These are phyloP conservation scores for Podarcis cretensis DNA, from an alignment of 2,113 vertebrate genomes.

Conservation along the genomic window DNA sequence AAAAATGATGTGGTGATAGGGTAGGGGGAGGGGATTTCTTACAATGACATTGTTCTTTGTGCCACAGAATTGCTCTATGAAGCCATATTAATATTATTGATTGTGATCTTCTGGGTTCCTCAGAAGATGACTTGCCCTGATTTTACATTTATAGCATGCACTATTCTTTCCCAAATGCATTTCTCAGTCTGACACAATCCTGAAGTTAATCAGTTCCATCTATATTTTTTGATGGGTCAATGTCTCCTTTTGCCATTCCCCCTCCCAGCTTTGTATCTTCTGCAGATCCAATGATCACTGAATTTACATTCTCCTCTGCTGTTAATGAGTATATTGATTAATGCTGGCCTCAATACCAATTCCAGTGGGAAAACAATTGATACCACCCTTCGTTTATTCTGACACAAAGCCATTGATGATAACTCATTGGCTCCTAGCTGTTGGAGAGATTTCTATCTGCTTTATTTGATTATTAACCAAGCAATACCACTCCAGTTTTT, in stretches of 20 bases:
- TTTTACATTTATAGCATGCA: conserved; percentile 15
- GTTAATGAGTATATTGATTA: conserved; percentile 73
- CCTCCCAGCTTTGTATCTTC: conserved; percentile 43
- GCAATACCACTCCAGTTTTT: conserved; percentile 48
- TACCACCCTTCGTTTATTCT: conserved; percentile 60
- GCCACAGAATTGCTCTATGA: not conserved
- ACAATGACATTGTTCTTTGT: not conserved
- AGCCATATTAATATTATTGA: not conserved
- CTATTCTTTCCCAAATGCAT: conserved; percentile 10
- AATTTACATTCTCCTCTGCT: conserved; percentile 67
- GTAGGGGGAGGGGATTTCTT: not conserved
- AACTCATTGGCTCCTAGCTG: conserved; percentile 64
- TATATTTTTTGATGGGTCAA: not conserved
- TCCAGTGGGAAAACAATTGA: conserved; percentile 67
- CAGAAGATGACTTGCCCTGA: not conserved
- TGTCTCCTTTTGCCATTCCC: conserved; percentile 30
- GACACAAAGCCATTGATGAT: conserved; percentile 70
- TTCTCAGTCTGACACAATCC: conserved; percentile 29
- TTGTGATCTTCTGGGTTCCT: not conserved
- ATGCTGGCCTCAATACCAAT: conserved; percentile 51
- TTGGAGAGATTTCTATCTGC: conserved; percentile 68
- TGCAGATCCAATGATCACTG: conserved; percentile 45
- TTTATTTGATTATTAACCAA: conserved; percentile 66
- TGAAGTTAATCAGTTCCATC: not conserved
- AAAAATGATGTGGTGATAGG: not conserved